A percentile compares a stretch with the other conserved stretches of the same genome.
These are phyloP conservation scores for Artibeus lituratus DNA, from an alignment of 2,797 vertebrate genomes.

Conservation along the genomic window DNA sequence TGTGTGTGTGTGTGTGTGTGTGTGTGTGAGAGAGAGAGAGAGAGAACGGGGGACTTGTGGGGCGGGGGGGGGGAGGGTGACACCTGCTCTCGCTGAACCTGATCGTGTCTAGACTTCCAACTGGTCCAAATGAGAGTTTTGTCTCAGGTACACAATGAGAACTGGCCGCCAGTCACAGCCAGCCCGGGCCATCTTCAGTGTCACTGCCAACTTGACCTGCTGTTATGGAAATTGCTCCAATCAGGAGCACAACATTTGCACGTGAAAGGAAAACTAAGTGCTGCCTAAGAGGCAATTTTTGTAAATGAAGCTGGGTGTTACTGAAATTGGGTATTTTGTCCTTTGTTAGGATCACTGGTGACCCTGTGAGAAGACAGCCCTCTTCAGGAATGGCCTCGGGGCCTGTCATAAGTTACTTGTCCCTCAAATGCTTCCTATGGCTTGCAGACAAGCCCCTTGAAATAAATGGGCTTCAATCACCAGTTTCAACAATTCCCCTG, in stretches of 20 bases:
- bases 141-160: slow-evolving; percentile 13
- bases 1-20: no score
- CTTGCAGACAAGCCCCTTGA: slow-evolving; percentile 72
- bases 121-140: neutral
- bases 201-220: slow-evolving; percentile 65
- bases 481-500: slow-evolving; percentile 80
- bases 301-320: slow-evolving; percentile 70
- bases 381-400: slow-evolving; percentile 49
- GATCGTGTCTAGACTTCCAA: neutral
- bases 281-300: slow-evolving; percentile 68
- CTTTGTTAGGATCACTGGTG: slow-evolving; percentile 57
- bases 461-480: slow-evolving; percentile 80
- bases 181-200: neutral
- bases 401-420: slow-evolving; percentile 69
- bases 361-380: slow-evolving; percentile 24
- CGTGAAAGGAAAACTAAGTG: slow-evolving; percentile 61
- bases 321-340: slow-evolving; percentile 66
- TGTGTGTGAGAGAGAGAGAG: no score
- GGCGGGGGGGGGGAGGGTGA: neutral
- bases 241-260: slow-evolving; percentile 65
- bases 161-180: neutral
- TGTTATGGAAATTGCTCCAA: slow-evolving; percentile 74
- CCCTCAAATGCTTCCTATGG: slow-evolving; percentile 71
- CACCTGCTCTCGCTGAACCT: neutral
- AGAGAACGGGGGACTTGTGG: no score